A percentile compares a stretch with the other conserved stretches of the same genome.
phyloP scores from a whole-genome alignment of 2,113 vertebrate genomes.

The Phalacrocorax aristotelis region DNA sequence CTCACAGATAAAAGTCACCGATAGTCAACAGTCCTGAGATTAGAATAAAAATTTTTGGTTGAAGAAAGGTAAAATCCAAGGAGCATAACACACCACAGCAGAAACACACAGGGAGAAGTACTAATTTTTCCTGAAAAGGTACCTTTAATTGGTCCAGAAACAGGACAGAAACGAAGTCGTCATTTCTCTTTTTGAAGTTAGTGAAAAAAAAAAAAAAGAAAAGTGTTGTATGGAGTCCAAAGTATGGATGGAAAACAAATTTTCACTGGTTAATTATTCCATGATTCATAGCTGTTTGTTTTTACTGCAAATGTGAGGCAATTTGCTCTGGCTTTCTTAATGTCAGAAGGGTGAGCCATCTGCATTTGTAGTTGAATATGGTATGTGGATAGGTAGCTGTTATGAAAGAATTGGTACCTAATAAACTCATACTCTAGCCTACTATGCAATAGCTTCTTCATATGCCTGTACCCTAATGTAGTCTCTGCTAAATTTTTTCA shows the following conservation, averaged over 20 bases:
- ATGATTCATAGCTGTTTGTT: background rate
- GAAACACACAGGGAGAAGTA: background rate
- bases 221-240: background rate
- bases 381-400: background rate
- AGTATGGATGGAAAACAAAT: background rate
- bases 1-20: background rate
- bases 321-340: background rate
- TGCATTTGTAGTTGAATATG: background rate
- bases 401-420: background rate
- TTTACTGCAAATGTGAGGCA: background rate
- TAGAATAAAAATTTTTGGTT: accelerated
- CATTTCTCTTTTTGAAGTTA: background rate
- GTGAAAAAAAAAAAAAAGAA: accelerated
- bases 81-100: background rate
- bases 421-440: background rate
- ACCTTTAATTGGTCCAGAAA: background rate
- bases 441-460: background rate
- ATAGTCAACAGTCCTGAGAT: background rate
- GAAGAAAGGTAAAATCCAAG: background rate
- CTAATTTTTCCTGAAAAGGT: background rate
- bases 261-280: background rate
- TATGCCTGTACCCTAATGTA: background rate
- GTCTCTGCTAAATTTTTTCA: background rate
- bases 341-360: background rate
- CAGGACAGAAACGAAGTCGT: background rate